Evolutionary conservation across 2,888 invertebrate genomes (phyloP), one percentile per base, ranked within the genome.

Genomic region (Frankliniella fusca): DNA sequence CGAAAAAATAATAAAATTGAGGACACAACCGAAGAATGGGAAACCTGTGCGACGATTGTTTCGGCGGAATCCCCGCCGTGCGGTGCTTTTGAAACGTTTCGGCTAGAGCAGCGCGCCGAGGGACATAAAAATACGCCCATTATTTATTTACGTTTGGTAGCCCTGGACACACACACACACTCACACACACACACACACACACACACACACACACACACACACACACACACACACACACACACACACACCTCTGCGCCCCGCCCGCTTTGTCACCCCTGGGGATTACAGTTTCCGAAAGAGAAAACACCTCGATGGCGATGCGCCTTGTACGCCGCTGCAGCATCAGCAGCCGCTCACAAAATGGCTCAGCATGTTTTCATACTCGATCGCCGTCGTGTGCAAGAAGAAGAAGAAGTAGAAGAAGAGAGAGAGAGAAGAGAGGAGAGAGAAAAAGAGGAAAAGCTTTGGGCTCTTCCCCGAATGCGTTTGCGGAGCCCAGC

Each of bases 251-350:
- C n/a, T n/a, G n/a, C n/a, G n/a, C n/a, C n/a, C n/a, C 10, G 27
- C 10, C n/a, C 20, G 27, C 70, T 76, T 76, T 76, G 70, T 70
- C 27, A 27, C n/a, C 61, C 7, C 18, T 61, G 27, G 27, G 70
- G 70, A 76, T 76, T 76, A 76, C 23, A 23, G 70, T 76, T 76
- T 76, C 70, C 27, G 70, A 76, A 76, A 76, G 70, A 76, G 70
- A 76, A 76, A 76, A 76, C 70, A 76, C 70, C 38, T 38, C 38
- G 38, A 38, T 38, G 38, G 38, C 38, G 5, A 5, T 38, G 38
- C 38, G 38, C 38, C 38, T 38, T 38, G 38, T 38, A 38, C 38
- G 38, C 38, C 5, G n/a, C n/a, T n/a, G n/a, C n/a, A 2, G 38
- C 38, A 38, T 2, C 2, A 38, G 38, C 38, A 38, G 38, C 38